Base-by-base conservation (phyloP, 2,797 vertebrate species). In the Microctenopoma lineatum region DNA sequence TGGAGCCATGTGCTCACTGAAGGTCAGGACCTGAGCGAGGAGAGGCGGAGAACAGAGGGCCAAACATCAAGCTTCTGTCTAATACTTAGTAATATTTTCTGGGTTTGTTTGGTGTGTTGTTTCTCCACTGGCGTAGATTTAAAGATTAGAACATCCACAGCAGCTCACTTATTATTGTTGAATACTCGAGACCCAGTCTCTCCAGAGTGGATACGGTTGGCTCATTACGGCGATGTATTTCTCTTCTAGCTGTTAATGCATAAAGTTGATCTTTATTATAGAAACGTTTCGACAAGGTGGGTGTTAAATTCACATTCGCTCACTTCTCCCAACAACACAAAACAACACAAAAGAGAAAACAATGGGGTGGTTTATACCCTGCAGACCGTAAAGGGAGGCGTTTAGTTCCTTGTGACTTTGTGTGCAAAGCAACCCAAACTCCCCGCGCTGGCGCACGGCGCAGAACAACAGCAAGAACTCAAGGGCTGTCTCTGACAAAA, bases 11-110 rank as follows among this genome's bases (percentile, higher is more conserved):
- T 83, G 80, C 66, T 58, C 59, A 79, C 90, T 92, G 93, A 95
- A 96, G 95, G 95, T 96, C 94, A 86, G 51, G 84, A 87, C 85
- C 90, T 75, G 80, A 89, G 90, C 91, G 93, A 90, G 90, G 77
- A 89, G 86, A 87, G 87, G 89, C 85, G 89, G 90, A 93, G 84
- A 83, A 79, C 76, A 84, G 93, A 92, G 92, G 87, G 59, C 86
- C 57, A 92, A 92, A 77, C 79, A 86, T 81, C 90, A 86, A 89
- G 89, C 48, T 53, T 45, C 45, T 15, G 38, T 79, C 18, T 59
- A 51, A 32, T 36, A 18, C 50, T 71, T 56, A 48, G 44, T 67
- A 47, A 57, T 6, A 39, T 59, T 48, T 18, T 11, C 26, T 51
- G 46, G 38, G n/a, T 48, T 72, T 44, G 42, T 58, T 68, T 54